A percentile compares a stretch with the other conserved stretches of the same genome.
These are phyloP conservation scores for Drosophila demipolita DNA, from an alignment of 2,888 invertebrate genomes.

Conservation along the genomic window DNA sequence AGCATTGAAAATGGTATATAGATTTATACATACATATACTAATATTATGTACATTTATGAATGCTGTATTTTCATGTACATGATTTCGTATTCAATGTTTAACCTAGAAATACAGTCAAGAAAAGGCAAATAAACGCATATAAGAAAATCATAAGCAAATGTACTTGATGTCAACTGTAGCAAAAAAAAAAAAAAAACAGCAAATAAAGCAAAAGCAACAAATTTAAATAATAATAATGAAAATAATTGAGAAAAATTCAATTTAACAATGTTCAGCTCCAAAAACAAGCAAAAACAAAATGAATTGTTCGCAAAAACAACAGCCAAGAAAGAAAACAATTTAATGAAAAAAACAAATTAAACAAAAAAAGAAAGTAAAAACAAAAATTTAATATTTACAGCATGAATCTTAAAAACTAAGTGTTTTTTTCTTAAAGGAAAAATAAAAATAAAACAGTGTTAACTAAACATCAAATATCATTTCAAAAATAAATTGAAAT, in stretches of 20 bases:
- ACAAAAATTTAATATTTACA: conserved; percentile 64
- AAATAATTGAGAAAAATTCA: conserved; percentile 26
- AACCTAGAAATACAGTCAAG: conserved; percentile 67
- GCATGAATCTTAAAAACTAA: conserved; percentile 75
- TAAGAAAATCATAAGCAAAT: conserved; percentile 67
- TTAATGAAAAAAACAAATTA: conserved; percentile 5
- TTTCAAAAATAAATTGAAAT: conserved; percentile 73
- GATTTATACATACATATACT: conserved; percentile 54
- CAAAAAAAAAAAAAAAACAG: conserved; percentile 38
- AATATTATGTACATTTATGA: conserved; percentile 52
- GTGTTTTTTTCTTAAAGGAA: conserved; percentile 76
- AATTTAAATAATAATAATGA: conserved; percentile 36
- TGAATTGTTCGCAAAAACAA: conserved; percentile 21
- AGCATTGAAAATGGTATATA: conserved; percentile 69
- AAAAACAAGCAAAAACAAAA: conserved; percentile 5
- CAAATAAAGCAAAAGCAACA: conserved; percentile 42
- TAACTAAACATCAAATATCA: conserved; percentile 78
- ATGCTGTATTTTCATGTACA: conserved; percentile 71
- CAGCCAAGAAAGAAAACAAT: conserved; percentile 9
- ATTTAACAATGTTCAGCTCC: conserved; percentile 36
- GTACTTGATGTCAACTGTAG: conserved; percentile 78
- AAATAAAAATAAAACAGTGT: conserved; percentile 73
- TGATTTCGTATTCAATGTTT: conserved; percentile 74
- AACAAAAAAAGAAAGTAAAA: conserved; percentile 7
- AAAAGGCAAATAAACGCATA: conserved; percentile 55